Conservation (phyloP, 2,113 vertebrate species). For the Ammodramus savannarum region DNA sequence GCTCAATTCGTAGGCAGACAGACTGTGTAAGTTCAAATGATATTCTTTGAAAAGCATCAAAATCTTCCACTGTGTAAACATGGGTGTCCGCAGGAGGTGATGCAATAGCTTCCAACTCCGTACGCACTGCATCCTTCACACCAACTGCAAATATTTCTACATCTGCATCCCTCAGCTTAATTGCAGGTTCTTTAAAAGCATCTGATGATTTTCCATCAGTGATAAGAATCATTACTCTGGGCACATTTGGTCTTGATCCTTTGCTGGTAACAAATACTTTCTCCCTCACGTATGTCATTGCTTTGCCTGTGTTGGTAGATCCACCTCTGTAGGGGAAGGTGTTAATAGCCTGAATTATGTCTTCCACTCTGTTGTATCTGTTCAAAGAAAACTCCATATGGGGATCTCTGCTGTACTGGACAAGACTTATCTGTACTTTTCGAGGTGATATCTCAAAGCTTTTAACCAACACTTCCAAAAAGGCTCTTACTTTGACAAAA, state of each 20-base stretch:
- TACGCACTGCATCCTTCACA: constrained; percentile 94
- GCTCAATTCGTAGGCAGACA: constrained; percentile 94
- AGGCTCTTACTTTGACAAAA: constrained; percentile 95
- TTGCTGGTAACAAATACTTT: constrained; percentile 83
- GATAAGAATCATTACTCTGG: constrained; percentile 93
- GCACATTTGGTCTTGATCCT: constrained; percentile 88
- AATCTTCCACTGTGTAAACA: constrained; percentile 97
- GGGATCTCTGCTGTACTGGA: constrained; percentile 96
- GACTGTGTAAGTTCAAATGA: constrained; percentile 95
- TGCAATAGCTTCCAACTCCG: constrained; percentile 93
- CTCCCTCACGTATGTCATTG: constrained; percentile 94
- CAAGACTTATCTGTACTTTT: constrained; percentile 95
- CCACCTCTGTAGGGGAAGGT: constrained; percentile 95
- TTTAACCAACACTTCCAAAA: constrained; percentile 93
- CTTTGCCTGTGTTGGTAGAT: constrained; percentile 96
- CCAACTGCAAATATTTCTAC: constrained; percentile 98
- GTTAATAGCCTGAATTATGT: constrained; percentile 88
- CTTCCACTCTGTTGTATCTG: constrained; percentile 81
- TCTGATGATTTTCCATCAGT: constrained; percentile 98
- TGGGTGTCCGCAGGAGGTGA: constrained; percentile 87
- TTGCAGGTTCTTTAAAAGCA: constrained; percentile 90
- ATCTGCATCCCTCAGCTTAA: constrained; percentile 82
- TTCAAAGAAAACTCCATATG: constrained; percentile 93
- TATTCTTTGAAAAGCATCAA: constrained; percentile 96
- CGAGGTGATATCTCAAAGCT: constrained; percentile 89